These are phyloP conservation scores for Chaunax sp. DNA, from an alignment of 2,797 vertebrate genomes.

Conservation along the genomic window DNA sequence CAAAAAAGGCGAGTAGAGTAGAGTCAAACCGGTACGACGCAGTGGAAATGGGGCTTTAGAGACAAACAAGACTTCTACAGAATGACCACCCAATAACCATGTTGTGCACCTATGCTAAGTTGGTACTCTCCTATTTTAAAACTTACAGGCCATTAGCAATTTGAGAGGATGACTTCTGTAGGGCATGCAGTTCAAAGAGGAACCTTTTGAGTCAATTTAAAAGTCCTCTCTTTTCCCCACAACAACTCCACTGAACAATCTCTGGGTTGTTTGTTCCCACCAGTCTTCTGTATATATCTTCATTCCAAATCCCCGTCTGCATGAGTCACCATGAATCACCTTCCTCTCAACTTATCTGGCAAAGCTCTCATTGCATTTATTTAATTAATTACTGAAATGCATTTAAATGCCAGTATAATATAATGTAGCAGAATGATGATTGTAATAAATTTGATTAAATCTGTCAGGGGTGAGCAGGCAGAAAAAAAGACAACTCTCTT, in stretches of 20 bases:
- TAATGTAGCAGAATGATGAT: slow-evolving; percentile 23
- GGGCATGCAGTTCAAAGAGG: no score
- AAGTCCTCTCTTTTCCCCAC: slow-evolving; percentile 7
- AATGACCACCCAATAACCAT: no score
- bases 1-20: no score
- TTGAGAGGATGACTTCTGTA: no score
- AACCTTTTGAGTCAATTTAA: not conserved
- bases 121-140: no score
- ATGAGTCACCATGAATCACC: slow-evolving; percentile 16
- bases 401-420: slow-evolving; percentile 30
- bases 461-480: slow-evolving; percentile 37
- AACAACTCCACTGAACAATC: slow-evolving; percentile 7
- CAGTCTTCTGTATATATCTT: slow-evolving; percentile 1
- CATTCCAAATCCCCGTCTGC: slow-evolving; percentile 9
- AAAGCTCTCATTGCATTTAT: slow-evolving; percentile 12
- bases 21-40: no score
- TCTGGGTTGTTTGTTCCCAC: slow-evolving; percentile 2
- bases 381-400: slow-evolving; percentile 22
- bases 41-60: no score
- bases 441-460: slow-evolving; percentile 44
- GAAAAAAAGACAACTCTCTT: slow-evolving; percentile 5
- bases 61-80: no score
- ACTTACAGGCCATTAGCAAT: no score
- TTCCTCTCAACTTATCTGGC: slow-evolving; percentile 28
- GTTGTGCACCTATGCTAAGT: no score